Evolutionary conservation across 2,888 invertebrate genomes (phyloP).

Genomic region (Eristalinus sepulchralis): DNA sequence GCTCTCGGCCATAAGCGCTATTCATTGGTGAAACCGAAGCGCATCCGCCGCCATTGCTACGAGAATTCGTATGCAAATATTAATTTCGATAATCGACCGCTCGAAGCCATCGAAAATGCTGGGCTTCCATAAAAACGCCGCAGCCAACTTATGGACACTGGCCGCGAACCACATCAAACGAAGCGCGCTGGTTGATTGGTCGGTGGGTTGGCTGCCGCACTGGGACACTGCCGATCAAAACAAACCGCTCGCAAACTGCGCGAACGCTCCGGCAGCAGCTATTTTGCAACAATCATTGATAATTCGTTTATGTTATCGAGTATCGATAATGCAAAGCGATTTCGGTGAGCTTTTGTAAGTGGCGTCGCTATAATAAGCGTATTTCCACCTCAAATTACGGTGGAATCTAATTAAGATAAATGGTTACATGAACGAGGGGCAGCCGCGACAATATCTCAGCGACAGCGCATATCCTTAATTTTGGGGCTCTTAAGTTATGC

Average conservation of each 20-base stretch:
- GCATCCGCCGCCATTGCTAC: slow-evolving; percentile 39
- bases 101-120: slow-evolving; percentile 27
- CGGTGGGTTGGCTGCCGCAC: slow-evolving; percentile 13
- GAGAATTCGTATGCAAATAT: slow-evolving; percentile 39
- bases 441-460: neutral
- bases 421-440: slow-evolving; percentile 9
- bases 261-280: neutral
- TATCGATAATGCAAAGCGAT: slow-evolving; percentile 37
- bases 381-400: slow-evolving; percentile 20
- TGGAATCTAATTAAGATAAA: slow-evolving; percentile 24
- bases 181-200: slow-evolving; percentile 39
- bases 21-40: slow-evolving; percentile 49
- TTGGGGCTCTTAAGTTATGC: slow-evolving; percentile 17
- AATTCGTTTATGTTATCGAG: slow-evolving; percentile 23
- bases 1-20: slow-evolving; percentile 10
- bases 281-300: slow-evolving; percentile 39
- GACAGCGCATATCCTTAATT: slow-evolving; percentile 51
- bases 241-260: slow-evolving; percentile 5
- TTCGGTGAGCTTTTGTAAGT: slow-evolving; percentile 43
- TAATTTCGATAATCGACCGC: slow-evolving; percentile 54
- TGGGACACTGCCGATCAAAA: slow-evolving; percentile 17
- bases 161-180: slow-evolving; percentile 48
- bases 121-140: slow-evolving; percentile 40
- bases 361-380: slow-evolving; percentile 17
- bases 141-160: slow-evolving; percentile 50